Percentiles rank a stretch among this genome's conserved stretches.
Evolutionary conservation across 2,113 vertebrate species (phyloP).

Genomic region (Xiphophorus couchianus): DNA sequence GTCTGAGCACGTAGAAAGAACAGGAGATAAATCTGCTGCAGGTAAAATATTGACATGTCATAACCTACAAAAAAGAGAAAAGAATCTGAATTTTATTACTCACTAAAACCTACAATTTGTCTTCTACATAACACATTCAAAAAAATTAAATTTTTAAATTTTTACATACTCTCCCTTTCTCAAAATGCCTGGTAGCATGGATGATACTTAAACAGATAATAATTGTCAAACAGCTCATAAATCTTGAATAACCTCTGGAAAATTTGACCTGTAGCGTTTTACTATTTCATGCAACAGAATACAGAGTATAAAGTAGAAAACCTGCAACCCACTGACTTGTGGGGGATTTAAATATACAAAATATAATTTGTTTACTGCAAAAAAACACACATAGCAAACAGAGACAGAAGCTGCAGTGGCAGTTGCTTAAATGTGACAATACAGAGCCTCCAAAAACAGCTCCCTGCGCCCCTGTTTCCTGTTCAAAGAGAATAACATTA

Average conservation of each 20-base stretch:
- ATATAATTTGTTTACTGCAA: constrained; percentile 4
- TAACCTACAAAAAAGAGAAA: not conserved
- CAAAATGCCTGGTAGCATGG: not conserved
- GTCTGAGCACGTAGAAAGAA: not conserved
- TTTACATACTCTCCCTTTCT: not conserved
- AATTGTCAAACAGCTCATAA: not conserved
- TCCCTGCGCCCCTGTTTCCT: constrained; percentile 45
- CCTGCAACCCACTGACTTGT: constrained; percentile 11
- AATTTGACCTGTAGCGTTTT: not conserved
- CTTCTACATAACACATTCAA: not conserved
- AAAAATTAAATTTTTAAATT: not conserved
- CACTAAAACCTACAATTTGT: not conserved
- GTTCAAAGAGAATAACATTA: constrained; percentile 77
- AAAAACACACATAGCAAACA: constrained; percentile 6
- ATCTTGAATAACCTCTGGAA: not conserved
- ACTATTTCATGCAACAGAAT: not conserved
- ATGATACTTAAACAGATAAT: too few relatives aligned
- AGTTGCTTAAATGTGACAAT: constrained; percentile 55
- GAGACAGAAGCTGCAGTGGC: constrained; percentile 21
- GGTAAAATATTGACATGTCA: not conserved
- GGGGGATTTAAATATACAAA: not conserved
- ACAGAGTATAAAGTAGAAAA: not conserved
- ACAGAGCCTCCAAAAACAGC: constrained; percentile 37
- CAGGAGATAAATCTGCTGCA: not conserved
- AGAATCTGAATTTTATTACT: not conserved